Percentiles rank a stretch among this genome's conserved stretches.
These are phyloP conservation scores for Syrrhaptes paradoxus DNA, from an alignment of 2,113 vertebrate genomes.

Conservation along the genomic window DNA sequence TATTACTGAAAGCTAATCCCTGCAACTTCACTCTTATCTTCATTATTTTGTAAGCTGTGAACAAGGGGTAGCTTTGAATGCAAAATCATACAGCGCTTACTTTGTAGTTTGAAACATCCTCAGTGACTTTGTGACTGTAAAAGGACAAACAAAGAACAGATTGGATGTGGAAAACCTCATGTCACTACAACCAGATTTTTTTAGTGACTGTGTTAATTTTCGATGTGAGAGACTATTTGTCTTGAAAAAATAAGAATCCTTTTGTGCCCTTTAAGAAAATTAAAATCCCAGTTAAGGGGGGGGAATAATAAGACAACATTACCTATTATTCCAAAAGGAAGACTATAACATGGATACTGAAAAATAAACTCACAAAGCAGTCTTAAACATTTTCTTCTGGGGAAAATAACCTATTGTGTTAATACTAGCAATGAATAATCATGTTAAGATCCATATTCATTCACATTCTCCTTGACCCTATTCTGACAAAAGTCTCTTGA, in stretches of 20 bases:
- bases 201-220: background rate
- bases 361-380: background rate
- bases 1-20: background rate
- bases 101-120: background rate
- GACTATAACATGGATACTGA: background rate
- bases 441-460: background rate
- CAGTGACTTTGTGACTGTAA: background rate
- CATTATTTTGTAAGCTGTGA: background rate
- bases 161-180: background rate
- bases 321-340: background rate
- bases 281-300: background rate
- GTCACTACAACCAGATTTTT: background rate
- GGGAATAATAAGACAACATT: rapidly evolving
- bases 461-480: background rate
- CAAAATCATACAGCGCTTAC: background rate
- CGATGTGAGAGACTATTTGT: background rate
- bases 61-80: background rate
- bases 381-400: background rate
- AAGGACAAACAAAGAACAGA: background rate
- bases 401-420: background rate
- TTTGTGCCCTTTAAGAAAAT: background rate
- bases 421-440: background rate
- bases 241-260: background rate
- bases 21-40: background rate
- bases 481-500: background rate